Evolutionary conservation across 1,140 invertebrate genomes (phyloP).

Genomic region (Drosophila varians): DNA sequence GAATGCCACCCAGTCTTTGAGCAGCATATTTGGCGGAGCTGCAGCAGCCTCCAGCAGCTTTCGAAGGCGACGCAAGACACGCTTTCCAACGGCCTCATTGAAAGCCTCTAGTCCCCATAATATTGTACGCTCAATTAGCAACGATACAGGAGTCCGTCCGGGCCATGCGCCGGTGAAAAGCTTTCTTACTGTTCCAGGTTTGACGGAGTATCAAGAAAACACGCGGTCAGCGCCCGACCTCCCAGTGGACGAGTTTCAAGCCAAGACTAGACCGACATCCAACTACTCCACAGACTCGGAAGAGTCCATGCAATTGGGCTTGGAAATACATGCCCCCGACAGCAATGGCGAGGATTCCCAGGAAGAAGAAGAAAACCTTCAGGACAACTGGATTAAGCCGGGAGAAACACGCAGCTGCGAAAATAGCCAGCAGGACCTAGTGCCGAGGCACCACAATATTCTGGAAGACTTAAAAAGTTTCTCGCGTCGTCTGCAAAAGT

Average conservation of each 20-base stretch:
- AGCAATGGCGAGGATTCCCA: conserved; percentile 49
- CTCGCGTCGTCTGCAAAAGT: conserved; percentile 64
- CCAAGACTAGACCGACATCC: conserved; percentile 25
- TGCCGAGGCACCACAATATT: conserved; percentile 60
- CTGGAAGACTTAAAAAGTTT: conserved; percentile 68
- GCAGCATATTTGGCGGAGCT: conserved; percentile 46
- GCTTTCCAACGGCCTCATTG: conserved; percentile 12
- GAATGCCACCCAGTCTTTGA: conserved; percentile 66
- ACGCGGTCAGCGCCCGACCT: conserved; percentile 55
- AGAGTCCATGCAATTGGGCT: conserved; percentile 50
- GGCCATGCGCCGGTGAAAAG: conserved; percentile 19
- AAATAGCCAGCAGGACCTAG: conserved; percentile 54
- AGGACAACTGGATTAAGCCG: conserved; percentile 77
- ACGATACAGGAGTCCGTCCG: conserved; percentile 82
- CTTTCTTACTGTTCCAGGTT: conserved; percentile 45
- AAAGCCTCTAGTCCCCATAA: conserved; percentile 29
- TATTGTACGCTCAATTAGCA: conserved; percentile 85
- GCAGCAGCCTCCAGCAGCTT: conserved; percentile 4
- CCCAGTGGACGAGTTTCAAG: conserved; percentile 37
- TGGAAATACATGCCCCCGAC: conserved; percentile 29
- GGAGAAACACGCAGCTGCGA: conserved; percentile 72
- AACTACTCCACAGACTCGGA: conserved; percentile 60
- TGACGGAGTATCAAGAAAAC: conserved; percentile 60
- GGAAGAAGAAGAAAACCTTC: conserved; percentile 46
- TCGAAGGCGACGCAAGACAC: conserved; percentile 51